Evolutionary conservation across 2,888 invertebrate genomes (phyloP).

Genomic region (Noctua fimbriata): DNA sequence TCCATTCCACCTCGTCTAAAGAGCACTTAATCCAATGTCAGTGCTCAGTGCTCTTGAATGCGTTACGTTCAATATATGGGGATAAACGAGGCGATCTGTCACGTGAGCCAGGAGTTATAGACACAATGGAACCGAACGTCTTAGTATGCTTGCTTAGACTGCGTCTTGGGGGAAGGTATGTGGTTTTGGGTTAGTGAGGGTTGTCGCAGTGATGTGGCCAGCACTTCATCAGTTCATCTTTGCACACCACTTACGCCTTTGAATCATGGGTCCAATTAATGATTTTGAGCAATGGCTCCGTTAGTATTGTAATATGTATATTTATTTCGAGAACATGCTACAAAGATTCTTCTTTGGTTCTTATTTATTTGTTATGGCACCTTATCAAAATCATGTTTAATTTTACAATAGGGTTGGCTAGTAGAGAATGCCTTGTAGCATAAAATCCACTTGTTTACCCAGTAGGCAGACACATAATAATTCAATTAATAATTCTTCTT

Average conservation of each 20-base stretch:
- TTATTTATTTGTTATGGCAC: neutral
- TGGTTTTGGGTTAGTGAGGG: neutral
- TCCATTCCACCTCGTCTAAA: conserved; percentile 19
- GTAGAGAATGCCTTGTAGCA: neutral
- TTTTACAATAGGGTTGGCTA: neutral
- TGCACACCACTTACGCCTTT: neutral
- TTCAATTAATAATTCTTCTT: neutral
- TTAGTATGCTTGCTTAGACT: conserved; percentile 21
- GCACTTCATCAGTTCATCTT: neutral
- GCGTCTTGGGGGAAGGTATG: conserved; percentile 4
- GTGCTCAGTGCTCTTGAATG: conserved; percentile 55
- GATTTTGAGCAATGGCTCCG: neutral
- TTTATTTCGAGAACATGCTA: neutral
- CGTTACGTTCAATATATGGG: conserved; percentile 55
- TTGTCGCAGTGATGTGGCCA: neutral
- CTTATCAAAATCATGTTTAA: neutral
- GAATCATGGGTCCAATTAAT: neutral
- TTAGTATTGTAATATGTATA: neutral
- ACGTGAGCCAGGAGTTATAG: conserved; percentile 54
- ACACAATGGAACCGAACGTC: conserved; percentile 44
- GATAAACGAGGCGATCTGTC: conserved; percentile 57
- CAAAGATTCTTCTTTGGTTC: neutral
- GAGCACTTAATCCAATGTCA: conserved; percentile 53
- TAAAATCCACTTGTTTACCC: neutral
- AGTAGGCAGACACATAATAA: neutral